Percentiles rank a stretch among this genome's conserved stretches.
phyloP scores from a whole-genome alignment of 2,113 vertebrate genomes.

The Stomatorhinus ivindoensis region DNA sequence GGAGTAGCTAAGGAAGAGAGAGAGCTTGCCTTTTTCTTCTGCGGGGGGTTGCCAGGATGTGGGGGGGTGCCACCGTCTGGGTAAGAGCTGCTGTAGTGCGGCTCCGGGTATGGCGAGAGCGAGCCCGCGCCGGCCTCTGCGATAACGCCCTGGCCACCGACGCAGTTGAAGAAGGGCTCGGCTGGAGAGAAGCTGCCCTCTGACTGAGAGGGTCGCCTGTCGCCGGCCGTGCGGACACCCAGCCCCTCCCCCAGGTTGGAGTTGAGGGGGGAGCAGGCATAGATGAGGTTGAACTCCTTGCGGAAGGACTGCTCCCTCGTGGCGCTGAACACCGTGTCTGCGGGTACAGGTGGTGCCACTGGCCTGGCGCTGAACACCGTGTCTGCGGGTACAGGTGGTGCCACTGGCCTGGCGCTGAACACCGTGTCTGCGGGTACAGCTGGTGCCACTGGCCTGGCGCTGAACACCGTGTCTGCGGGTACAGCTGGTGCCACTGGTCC shows the following conservation, averaged over 20 bases:
- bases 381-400: too few relatives aligned
- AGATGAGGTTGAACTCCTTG: conserved; percentile 99
- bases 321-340: too few relatives aligned
- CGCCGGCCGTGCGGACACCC: conserved; percentile 60
- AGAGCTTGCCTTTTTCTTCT: conserved; percentile 91
- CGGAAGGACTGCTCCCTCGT: conserved; percentile 84
- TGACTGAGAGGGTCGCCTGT: conserved; percentile 71
- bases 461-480: conserved; percentile 53
- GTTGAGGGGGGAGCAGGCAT: conserved; percentile 94
- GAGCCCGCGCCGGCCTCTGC: conserved; percentile 71
- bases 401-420: too few relatives aligned
- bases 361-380: too few relatives aligned
- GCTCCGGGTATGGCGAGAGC: conserved; percentile 75
- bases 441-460: conserved; percentile 14
- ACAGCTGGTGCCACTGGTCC: conserved; percentile 45
- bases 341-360: too few relatives aligned
- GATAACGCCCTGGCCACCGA: conserved; percentile 69
- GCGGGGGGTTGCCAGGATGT: conserved; percentile 83
- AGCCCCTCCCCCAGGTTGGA: conserved; percentile 75
- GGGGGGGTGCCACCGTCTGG: conserved; percentile 70
- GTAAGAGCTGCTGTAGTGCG: conserved; percentile 60
- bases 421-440: conserved; percentile 59
- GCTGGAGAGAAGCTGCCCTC: conserved; percentile 79
- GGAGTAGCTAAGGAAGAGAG: neutral
- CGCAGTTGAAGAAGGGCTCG: conserved; percentile 76